Evolutionary conservation across 2,888 invertebrate genomes (phyloP).

Genomic region (Acleris cristana): DNA sequence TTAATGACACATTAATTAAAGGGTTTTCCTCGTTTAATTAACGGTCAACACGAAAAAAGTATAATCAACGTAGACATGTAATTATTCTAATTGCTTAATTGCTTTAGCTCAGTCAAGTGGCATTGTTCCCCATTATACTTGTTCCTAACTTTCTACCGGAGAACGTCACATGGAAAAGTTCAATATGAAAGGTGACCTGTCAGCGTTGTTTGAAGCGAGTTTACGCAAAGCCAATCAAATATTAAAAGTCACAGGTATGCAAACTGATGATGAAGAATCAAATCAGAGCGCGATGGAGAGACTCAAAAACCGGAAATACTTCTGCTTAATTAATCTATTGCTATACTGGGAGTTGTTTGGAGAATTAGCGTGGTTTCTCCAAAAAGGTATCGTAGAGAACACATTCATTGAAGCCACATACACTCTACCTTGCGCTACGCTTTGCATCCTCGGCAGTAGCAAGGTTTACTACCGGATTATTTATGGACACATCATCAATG

Average conservation of each 20-base stretch:
- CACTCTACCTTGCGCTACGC: conserved; percentile 50
- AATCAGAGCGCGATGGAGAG: conserved; percentile 40
- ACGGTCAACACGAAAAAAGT: neutral
- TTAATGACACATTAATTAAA: neutral
- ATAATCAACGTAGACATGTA: neutral
- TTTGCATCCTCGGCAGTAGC: conserved; percentile 49
- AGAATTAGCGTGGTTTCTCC: conserved; percentile 46
- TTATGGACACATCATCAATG: neutral
- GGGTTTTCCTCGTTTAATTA: neutral
- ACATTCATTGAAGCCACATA: conserved; percentile 50
- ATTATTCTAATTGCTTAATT: neutral
- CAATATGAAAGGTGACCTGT: conserved; percentile 7
- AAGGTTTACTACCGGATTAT: conserved; percentile 48
- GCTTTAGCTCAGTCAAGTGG: neutral
- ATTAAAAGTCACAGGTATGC: conserved; percentile 44
- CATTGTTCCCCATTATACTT: neutral
- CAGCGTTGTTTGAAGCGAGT: conserved; percentile 10
- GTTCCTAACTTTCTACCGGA: neutral
- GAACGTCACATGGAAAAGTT: neutral
- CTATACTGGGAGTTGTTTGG: neutral
- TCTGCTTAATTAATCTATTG: neutral
- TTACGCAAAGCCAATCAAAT: conserved; percentile 16
- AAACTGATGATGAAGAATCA: conserved; percentile 45
- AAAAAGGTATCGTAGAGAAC: conserved; percentile 39
- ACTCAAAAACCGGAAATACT: neutral